phyloP scores from a whole-genome alignment of 1,140 invertebrate genomes.

The Solen grandis region DNA sequence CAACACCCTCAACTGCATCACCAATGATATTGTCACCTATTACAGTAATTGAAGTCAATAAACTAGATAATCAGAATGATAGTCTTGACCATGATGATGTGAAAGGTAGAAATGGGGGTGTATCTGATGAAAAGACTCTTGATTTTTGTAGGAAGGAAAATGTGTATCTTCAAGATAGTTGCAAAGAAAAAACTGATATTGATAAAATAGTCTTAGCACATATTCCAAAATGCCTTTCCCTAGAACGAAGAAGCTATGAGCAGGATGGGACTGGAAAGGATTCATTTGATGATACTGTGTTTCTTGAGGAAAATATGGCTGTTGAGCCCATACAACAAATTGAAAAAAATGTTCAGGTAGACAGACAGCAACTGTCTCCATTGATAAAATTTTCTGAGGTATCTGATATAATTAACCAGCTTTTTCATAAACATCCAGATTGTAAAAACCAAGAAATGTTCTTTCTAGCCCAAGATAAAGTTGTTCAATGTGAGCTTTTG shows the following conservation, averaged over 20 bases:
- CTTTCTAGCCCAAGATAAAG: slow-evolving; percentile 60
- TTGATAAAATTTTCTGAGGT: slow-evolving; percentile 53
- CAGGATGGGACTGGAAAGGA: neutral
- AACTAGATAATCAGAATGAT: slow-evolving; percentile 76
- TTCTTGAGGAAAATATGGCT: neutral
- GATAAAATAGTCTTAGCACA: too few species aligned
- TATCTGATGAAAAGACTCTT: too few species aligned
- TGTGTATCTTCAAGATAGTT: too few species aligned
- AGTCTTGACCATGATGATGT: slow-evolving; percentile 69
- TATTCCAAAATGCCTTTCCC: slow-evolving; percentile 5
- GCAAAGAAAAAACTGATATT: too few species aligned
- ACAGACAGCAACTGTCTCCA: slow-evolving; percentile 65
- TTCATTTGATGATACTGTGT: neutral
- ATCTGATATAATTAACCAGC: slow-evolving; percentile 9
- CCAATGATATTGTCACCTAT: slow-evolving; percentile 71
- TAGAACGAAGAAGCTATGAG: slow-evolving; percentile 20
- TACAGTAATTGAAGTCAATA: slow-evolving; percentile 74
- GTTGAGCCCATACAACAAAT: too few species aligned
- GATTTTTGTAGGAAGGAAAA: too few species aligned
- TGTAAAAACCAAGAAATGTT: slow-evolving; percentile 35
- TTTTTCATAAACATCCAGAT: slow-evolving; percentile 42
- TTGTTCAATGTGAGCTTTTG: slow-evolving; percentile 58
- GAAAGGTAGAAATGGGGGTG: too few species aligned
- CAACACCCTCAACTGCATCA: slow-evolving; percentile 66
- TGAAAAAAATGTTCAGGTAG: slow-evolving; percentile 56